These are phyloP conservation scores for Onychorhynchus coronatus DNA, from an alignment of 2,113 vertebrate species.

Conservation along the genomic window DNA sequence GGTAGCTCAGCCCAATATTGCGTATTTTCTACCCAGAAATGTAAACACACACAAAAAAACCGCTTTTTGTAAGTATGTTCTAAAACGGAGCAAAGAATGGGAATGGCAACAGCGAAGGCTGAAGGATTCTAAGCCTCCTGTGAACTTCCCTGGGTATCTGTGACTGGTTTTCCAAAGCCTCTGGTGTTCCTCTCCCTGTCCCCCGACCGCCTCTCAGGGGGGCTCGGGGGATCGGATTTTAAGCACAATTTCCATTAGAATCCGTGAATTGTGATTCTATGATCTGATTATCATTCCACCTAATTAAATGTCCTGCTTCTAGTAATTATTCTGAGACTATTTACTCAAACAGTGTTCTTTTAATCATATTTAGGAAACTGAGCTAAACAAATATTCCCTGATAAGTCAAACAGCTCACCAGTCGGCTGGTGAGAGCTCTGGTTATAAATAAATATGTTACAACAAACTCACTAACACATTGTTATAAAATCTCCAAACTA, in stretches of 20 bases:
- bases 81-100: too few relatives aligned
- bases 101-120: too few relatives aligned
- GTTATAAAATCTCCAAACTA: neutral
- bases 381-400: neutral
- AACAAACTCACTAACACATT: neutral
- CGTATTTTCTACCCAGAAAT: neutral
- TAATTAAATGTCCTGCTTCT: neutral
- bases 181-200: neutral
- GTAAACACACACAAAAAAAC: neutral
- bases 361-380: neutral
- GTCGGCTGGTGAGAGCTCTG: neutral
- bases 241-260: neutral
- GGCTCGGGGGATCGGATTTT: accelerated
- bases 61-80: neutral
- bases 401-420: neutral
- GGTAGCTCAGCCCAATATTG: neutral
- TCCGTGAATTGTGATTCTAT: neutral
- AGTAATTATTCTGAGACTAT: neutral
- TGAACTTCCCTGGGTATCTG: neutral
- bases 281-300: neutral
- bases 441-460: neutral
- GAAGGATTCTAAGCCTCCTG: neutral
- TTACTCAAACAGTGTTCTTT: neutral
- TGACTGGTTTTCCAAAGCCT: neutral
- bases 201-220: accelerated